phyloP scores from a whole-genome alignment of 2,888 invertebrate species.

The Drosophila bunnanda region DNA sequence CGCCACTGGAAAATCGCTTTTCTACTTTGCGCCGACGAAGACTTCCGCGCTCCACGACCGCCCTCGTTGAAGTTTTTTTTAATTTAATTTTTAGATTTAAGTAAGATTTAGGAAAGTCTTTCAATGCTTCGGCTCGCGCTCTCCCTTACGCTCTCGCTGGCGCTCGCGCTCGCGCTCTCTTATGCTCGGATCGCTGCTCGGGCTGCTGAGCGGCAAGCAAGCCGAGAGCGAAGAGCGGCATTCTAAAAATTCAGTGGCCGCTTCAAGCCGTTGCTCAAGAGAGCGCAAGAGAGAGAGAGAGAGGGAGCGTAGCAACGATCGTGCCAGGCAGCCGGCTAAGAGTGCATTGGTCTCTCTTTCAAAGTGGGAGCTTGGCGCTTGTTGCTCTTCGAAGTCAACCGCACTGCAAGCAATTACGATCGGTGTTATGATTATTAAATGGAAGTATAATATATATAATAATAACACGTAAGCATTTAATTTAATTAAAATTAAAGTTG shows the following conservation, averaged over 20 bases:
- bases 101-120: constrained; percentile 15
- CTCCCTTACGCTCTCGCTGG: neutral
- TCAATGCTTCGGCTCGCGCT: constrained; percentile 2
- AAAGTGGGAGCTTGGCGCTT: constrained; percentile 1
- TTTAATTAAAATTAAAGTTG: too few relatives aligned
- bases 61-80: constrained; percentile 4
- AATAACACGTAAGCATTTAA: too few relatives aligned
- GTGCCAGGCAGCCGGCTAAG: constrained; percentile 7
- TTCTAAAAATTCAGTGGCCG: constrained; percentile 53
- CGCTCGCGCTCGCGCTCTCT: neutral
- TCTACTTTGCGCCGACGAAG: constrained; percentile 3
- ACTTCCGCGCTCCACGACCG: constrained; percentile 11
- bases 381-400: constrained; percentile 9
- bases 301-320: neutral
- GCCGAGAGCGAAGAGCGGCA: constrained; percentile 3
- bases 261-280: neutral
- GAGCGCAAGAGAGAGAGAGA: neutral
- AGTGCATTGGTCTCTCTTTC: neutral
- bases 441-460: too few relatives aligned
- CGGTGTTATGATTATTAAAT: too few relatives aligned
- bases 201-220: neutral
- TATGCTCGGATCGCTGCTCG: neutral
- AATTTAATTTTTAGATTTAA: constrained; percentile 15
- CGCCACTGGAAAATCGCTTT: constrained; percentile 9
- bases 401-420: neutral